Evolutionary conservation across 92 coral and sea anemone genomes (phyloP).

Genomic region (Galaxea fascicularis): DNA sequence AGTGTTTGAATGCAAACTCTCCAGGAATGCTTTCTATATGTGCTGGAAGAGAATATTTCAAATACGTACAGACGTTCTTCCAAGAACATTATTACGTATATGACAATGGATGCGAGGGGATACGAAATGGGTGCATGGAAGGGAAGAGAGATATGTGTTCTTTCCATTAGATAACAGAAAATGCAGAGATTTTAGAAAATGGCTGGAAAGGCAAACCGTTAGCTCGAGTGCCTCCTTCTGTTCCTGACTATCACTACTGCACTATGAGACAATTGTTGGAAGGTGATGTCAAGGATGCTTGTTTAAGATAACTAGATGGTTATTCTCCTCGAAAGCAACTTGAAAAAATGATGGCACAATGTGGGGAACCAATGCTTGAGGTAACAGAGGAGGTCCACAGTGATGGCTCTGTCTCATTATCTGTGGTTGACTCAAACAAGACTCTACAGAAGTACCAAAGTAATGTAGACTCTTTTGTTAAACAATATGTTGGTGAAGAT

Average conservation of each 20-base stretch:
- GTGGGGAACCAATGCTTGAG: slow-evolving; percentile 52
- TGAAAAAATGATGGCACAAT: slow-evolving; percentile 42
- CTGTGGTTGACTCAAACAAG: slow-evolving; percentile 37
- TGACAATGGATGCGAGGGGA: slow-evolving; percentile 63
- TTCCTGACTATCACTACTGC: slow-evolving; percentile 53
- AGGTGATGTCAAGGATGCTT: slow-evolving; percentile 26
- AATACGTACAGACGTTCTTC: slow-evolving; percentile 20
- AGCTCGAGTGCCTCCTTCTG: slow-evolving; percentile 48
- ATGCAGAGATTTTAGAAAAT: slow-evolving; percentile 20
- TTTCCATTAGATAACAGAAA: slow-evolving; percentile 22
- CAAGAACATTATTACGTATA: slow-evolving; percentile 21
- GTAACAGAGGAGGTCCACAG: slow-evolving; percentile 14
- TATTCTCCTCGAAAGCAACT: slow-evolving; percentile 61
- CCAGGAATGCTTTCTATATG: slow-evolving; percentile 27
- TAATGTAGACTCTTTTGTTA: slow-evolving; percentile 45
- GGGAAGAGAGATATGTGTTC: slow-evolving; percentile 11
- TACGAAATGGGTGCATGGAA: slow-evolving; percentile 32
- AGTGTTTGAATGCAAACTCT: slow-evolving; percentile 45
- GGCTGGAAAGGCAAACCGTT: slow-evolving; percentile 48
- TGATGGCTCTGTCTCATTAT: slow-evolving; percentile 41
- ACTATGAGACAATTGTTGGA: slow-evolving; percentile 9
- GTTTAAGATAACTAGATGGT: slow-evolving; percentile 39
- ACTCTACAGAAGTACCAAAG: slow-evolving; percentile 26
- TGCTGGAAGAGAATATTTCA: slow-evolving; percentile 53
- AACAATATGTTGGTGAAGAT: slow-evolving; percentile 39